Percentiles rank a stretch among this genome's conserved stretches.
phyloP scores from a whole-genome alignment of 2,797 vertebrate species.

The Ammospiza maritima region DNA sequence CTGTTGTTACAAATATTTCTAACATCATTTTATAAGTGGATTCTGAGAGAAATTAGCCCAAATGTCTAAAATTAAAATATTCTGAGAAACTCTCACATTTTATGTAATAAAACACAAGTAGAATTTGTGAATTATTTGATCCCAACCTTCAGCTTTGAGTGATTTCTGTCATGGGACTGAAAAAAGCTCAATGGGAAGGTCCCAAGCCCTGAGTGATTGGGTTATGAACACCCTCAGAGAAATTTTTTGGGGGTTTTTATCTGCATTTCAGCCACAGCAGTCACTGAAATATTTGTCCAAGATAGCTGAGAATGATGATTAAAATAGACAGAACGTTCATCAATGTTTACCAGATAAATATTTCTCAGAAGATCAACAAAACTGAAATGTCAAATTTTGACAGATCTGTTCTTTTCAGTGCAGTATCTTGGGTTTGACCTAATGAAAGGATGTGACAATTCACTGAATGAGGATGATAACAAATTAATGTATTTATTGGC shows the following conservation, averaged over 20 bases:
- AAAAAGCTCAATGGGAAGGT: neutral
- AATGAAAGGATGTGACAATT: neutral
- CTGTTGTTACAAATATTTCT: neutral
- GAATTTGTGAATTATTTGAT: neutral
- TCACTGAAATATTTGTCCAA: neutral
- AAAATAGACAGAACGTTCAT: neutral
- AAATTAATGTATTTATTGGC: neutral
- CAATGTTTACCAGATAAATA: neutral
- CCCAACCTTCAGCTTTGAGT: neutral
- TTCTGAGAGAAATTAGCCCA: neutral
- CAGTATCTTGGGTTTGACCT: neutral
- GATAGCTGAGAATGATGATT: neutral
- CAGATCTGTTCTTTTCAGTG: neutral
- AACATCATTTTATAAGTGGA: neutral
- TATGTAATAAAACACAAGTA: neutral
- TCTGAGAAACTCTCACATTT: neutral
- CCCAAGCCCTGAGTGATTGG: neutral
- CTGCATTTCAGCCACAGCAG: neutral
- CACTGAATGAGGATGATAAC: neutral
- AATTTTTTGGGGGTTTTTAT: neutral
- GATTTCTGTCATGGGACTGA: neutral
- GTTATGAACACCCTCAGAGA: neutral
- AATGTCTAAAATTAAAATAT: neutral
- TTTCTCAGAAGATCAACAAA: neutral
- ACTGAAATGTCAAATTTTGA: neutral